Evolutionary conservation across 2,888 invertebrate species (phyloP).

Genomic region (Drosophila helvetica): DNA sequence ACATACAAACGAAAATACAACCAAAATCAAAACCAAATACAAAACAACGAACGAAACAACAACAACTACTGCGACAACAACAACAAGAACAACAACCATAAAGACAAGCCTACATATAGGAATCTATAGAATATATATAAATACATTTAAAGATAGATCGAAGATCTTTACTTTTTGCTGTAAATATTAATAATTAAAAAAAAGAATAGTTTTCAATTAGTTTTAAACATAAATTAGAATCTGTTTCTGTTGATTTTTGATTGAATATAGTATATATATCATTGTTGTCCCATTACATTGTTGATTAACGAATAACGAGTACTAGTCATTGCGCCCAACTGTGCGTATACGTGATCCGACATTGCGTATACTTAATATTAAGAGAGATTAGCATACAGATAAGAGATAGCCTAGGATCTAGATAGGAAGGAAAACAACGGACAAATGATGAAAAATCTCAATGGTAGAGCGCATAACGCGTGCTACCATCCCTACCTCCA

Average conservation of each 20-base stretch:
- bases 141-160: neutral
- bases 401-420: conserved; percentile 24
- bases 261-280: conserved; percentile 10
- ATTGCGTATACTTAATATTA: conserved; percentile 71
- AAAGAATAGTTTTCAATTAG: conserved; percentile 2
- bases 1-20: conserved; percentile 33
- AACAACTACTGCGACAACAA: conserved; percentile 33
- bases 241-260: conserved; percentile 35
- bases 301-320: conserved; percentile 48
- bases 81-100: conserved; percentile 31
- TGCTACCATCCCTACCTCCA: conserved; percentile 75
- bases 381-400: conserved; percentile 4
- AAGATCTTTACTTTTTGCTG: neutral
- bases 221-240: neutral
- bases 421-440: conserved; percentile 30
- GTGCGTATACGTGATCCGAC: conserved; percentile 61
- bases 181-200: neutral
- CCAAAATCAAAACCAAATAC: conserved; percentile 48
- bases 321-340: conserved; percentile 62
- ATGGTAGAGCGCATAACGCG: conserved; percentile 77
- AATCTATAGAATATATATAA: conserved; percentile 1
- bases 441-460: conserved; percentile 77
- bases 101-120: conserved; percentile 25
- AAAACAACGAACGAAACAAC: conserved; percentile 58
- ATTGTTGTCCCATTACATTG: conserved; percentile 59